Evolutionary conservation across 2,797 vertebrate species (phyloP).

Genomic region (Sus cebifrons): DNA sequence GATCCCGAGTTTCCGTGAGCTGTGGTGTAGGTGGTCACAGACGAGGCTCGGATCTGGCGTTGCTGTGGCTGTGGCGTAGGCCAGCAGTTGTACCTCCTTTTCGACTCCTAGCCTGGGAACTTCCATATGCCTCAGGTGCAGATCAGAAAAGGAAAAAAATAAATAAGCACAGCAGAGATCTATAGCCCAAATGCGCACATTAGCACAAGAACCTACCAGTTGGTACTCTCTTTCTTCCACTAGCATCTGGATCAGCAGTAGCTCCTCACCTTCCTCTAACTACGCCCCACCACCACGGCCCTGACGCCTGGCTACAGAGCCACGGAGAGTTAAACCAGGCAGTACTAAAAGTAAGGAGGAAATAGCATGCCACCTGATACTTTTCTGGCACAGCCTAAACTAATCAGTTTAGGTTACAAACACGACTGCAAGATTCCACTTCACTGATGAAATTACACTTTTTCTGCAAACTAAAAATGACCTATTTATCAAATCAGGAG

Average conservation of each 20-base stretch:
- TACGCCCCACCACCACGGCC: not conserved
- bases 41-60: too few species aligned
- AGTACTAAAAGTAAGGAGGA: slow-evolving; percentile 61
- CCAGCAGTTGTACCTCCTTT: too few species aligned
- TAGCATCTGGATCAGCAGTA: not conserved
- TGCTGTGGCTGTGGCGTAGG: too few species aligned
- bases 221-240: not conserved
- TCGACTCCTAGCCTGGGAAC: too few species aligned
- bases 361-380: slow-evolving; percentile 74
- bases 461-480: slow-evolving; percentile 74
- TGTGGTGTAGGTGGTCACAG: too few species aligned
- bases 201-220: not conserved
- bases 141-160: too few species aligned
- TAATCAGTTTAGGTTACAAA: slow-evolving; percentile 77
- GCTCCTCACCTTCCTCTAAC: not conserved
- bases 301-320: not conserved
- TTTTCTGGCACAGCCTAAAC: slow-evolving; percentile 72
- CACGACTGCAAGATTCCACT: slow-evolving; percentile 75
- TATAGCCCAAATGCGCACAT: not conserved
- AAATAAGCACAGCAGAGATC: too few species aligned
- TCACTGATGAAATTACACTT: slow-evolving; percentile 33
- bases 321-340: not conserved
- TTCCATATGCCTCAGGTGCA: too few species aligned
- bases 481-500: slow-evolving; percentile 60
- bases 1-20: too few species aligned